These are phyloP conservation scores for Sinocyclocheilus anophthalmus DNA, from an alignment of 2,113 vertebrate genomes.

Conservation along the genomic window DNA sequence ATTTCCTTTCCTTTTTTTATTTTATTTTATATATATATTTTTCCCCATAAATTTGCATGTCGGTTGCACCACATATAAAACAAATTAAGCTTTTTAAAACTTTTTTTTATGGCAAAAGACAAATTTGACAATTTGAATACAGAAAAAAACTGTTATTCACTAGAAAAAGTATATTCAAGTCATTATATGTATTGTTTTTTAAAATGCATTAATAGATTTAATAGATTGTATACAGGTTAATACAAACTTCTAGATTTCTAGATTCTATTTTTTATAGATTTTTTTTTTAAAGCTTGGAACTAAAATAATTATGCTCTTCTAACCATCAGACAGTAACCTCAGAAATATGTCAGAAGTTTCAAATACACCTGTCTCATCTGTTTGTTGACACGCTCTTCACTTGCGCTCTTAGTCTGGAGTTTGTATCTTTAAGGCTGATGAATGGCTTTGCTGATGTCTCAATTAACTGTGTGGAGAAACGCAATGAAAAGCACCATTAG, in stretches of 20 bases:
- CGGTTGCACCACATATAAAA: no score
- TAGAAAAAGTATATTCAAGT: background rate
- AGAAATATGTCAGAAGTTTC: background rate
- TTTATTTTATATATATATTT: no score
- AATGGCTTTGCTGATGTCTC: constrained; percentile 47
- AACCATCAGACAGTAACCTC: background rate
- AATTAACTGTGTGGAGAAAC: constrained; percentile 35
- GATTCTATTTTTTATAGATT: no score
- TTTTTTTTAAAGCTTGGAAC: no score
- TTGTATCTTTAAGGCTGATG: constrained; percentile 32
- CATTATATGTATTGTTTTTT: background rate
- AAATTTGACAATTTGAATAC: background rate
- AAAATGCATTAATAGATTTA: background rate
- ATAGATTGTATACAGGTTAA: no score
- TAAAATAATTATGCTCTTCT: background rate
- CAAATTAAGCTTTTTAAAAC: background rate
- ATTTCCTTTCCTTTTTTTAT: no score
- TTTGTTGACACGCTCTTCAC: constrained; percentile 35
- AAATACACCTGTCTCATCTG: constrained; percentile 20
- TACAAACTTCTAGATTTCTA: no score
- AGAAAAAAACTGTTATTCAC: background rate
- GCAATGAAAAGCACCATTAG: constrained; percentile 41
- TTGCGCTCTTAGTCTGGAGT: constrained; percentile 1
- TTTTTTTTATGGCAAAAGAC: background rate
- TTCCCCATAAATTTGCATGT: no score